Base-by-base conservation (phyloP, 2,888 invertebrate genomes). In the Ceraclea dissimilis region DNA sequence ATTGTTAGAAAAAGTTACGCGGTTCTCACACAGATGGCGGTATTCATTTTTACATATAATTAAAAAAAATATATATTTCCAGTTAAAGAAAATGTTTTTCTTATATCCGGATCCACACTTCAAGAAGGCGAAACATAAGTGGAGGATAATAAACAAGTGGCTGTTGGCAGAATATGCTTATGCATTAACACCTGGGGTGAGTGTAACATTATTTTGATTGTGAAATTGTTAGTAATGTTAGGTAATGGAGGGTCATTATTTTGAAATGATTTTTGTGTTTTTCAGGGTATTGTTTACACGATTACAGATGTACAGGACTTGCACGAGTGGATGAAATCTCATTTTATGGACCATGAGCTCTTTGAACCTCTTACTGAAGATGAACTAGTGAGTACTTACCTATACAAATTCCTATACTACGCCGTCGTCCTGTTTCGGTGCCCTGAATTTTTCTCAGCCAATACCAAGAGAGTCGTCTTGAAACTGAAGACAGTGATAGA, bases 41-140 rank as follows among this genome's bases (percentile, higher is more conserved):
- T 31, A 31, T 11, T 8, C 31, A 31, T 31, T 39, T 39, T 39
- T 4, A 39, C 39, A 39, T n/a, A 8, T 39, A 39, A 8, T 39
- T n/a, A 39, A 39, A 8, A 8, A 4, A 44, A 46, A 50, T 34
- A 65, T 65, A 60, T 52, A 64, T 57, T 82, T 81, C 63, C 76
- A 96, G 88, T 75, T 98, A 46, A 85, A 85, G 60, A 97, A 97
- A 75, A 93, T 99, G 88, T 99, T 99, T 72, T 98, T 99, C 72
- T 76, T 99, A 17, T 99, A 96, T 72, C 99, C 99, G 20, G 99
- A 99, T 76, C 99, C 99, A 26, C 99, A 99, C 76, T 99, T 99
- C 71, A 99, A 99, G 71, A 94, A 89, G 68, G 88, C 95, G 0
- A 99, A 99, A 74, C 96, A 98, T 69, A 99, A 99, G 72, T 99